phyloP scores from a whole-genome alignment of 2,888 invertebrate genomes.

The Eupithecia inturbata region DNA sequence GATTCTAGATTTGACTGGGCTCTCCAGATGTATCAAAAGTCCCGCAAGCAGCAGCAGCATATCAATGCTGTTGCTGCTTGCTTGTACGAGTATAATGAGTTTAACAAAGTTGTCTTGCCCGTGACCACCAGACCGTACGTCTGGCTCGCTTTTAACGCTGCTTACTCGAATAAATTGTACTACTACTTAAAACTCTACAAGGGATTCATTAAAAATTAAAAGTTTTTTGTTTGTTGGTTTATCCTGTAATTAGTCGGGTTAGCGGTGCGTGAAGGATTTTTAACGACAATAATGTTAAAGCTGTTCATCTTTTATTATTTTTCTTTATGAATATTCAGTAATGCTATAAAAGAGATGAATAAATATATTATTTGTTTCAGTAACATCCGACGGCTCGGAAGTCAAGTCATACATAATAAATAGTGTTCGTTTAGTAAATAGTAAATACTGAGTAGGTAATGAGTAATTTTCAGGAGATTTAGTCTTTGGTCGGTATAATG shows the following conservation, averaged over 20 bases:
- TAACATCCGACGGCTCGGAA: background rate
- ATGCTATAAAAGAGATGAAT: background rate
- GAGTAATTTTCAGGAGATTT: no score
- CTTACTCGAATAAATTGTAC: conserved; percentile 32
- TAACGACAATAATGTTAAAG: conserved; percentile 22
- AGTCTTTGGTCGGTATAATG: no score
- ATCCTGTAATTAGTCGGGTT: conserved; percentile 31
- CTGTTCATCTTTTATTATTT: conserved; percentile 8
- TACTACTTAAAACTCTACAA: conserved; percentile 27
- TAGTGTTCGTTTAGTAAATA: no score
- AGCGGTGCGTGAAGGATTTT: conserved; percentile 29
- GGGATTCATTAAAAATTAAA: conserved; percentile 37
- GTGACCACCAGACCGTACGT: conserved; percentile 51
- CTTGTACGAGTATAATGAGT: conserved; percentile 52
- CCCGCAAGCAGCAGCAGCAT: conserved; percentile 35
- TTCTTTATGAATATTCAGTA: conserved; percentile 7
- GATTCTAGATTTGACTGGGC: no score
- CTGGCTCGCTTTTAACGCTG: conserved; percentile 31
- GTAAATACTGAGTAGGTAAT: no score
- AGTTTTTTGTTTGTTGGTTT: conserved; percentile 34
- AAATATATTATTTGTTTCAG: background rate
- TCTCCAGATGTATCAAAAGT: conserved; percentile 22
- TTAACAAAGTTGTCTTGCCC: conserved; percentile 53
- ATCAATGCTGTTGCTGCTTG: no score
- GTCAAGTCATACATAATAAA: background rate